Conservation (phyloP, 2,888 invertebrate species). For the Lasioglossum marginatum region DNA sequence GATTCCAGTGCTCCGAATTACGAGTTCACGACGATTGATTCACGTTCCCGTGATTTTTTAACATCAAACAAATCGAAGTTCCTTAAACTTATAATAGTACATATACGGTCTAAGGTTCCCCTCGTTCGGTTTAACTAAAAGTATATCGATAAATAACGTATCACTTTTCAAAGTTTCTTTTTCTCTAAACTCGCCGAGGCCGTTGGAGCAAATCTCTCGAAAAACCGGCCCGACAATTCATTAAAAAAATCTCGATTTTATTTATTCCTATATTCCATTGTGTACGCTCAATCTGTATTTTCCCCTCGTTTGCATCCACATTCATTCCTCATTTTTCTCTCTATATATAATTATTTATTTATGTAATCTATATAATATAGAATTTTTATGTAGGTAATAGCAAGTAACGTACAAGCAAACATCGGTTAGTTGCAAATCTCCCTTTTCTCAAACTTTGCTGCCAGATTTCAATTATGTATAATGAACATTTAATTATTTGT, state of each 20-base stretch:
- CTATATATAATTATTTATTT: constrained; percentile 24
- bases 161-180: constrained; percentile 56
- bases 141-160: constrained; percentile 57
- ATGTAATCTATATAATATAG: constrained; percentile 44
- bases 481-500: not conserved
- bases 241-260: constrained; percentile 62
- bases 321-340: constrained; percentile 29
- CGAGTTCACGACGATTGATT: constrained; percentile 61
- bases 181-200: constrained; percentile 42
- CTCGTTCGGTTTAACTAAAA: constrained; percentile 49
- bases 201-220: constrained; percentile 44
- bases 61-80: constrained; percentile 75
- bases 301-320: constrained; percentile 27
- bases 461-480: not conserved
- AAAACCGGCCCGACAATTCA: constrained; percentile 45
- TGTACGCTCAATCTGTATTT: constrained; percentile 32
- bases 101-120: constrained; percentile 58
- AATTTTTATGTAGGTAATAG: constrained; percentile 64
- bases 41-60: constrained; percentile 67
- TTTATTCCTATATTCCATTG: constrained; percentile 44
- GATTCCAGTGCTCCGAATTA: constrained; percentile 60
- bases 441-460: not conserved
- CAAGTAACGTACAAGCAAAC: constrained; percentile 51
- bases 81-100: constrained; percentile 65
- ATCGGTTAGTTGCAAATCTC: not conserved